Base-by-base conservation (phyloP, 2,113 vertebrate genomes). In the Grus americana region DNA sequence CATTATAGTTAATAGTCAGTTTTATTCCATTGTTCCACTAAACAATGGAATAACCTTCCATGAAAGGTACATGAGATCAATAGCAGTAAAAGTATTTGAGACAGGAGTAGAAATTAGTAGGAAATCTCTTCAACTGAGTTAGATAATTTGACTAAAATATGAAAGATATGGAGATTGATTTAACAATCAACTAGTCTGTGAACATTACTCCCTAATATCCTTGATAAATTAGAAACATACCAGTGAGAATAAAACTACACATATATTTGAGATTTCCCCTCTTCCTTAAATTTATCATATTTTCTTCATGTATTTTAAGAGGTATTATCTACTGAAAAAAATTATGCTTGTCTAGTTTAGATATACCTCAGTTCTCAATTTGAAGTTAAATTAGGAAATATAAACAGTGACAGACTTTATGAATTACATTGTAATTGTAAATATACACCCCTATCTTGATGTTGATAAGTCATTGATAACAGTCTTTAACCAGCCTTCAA, bases 371-470 rank as follows among this genome's bases (percentile, higher is more conserved):
- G 67, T 38, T 93, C 55, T 73, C 61, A 76, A 80, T 97, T 94
- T 72, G 59, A 89, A 83, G 76, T 93, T 87, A 95, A 88, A 79
- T 76, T 91, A 92, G 86, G 73, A 89, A 93, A 86, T 83, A 81
- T 58, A 96, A 89, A 90, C 76, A 34, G 32, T 20, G 63, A 54
- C 4, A 12, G 24, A 47, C 65, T 80, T 92, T 3, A 30, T 81
- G 93, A 96, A 97, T 92, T 96, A 96, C 75, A 81, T 47, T 68
- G 54, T 88, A 95, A 97, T 88, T 95, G 72, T 94, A 95, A 96
- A 95, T 92, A 94, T 76, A 92, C 74, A 85, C 76, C 85, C 84
- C 89, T 54, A 88, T 72, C 11, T 95, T 96, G 76, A 67, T 88
- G 63, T 63, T 73, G 85, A 79, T 83, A 95, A 96, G 97, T 96